Evolutionary conservation across 2,888 invertebrate genomes (phyloP).

Genomic region (Epiblema foenella): DNA sequence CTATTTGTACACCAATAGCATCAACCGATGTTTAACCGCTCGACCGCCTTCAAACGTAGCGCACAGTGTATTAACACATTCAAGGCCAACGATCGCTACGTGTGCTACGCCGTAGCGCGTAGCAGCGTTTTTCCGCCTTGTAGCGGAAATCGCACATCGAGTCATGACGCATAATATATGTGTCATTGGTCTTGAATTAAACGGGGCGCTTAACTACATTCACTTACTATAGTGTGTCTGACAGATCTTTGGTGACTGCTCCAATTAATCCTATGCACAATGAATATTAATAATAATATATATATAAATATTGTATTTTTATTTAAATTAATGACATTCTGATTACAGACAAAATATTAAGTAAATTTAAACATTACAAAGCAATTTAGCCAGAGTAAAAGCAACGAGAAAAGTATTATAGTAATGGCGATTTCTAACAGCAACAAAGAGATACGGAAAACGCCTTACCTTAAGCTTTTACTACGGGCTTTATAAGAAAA

Average conservation of each 20-base stretch:
- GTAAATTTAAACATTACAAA: not conserved
- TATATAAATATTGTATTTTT: not conserved
- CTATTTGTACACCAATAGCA: not conserved
- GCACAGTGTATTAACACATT: not conserved
- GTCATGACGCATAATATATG: no score
- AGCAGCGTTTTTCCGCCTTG: no score
- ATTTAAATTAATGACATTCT: not conserved
- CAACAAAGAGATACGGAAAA: conserved; percentile 16
- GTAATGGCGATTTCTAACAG: conserved; percentile 12
- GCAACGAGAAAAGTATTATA: not conserved
- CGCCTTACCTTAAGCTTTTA: conserved; percentile 19
- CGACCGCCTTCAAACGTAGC: not conserved
- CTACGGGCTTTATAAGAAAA: conserved; percentile 20
- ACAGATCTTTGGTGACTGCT: not conserved
- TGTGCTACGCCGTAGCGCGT: no score
- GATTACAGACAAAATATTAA: not conserved
- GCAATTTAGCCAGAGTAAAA: not conserved
- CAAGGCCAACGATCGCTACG: no score
- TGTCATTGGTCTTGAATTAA: no score
- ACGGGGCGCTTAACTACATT: no score
- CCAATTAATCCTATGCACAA: not conserved
- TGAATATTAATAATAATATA: not conserved
- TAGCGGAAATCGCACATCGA: no score
- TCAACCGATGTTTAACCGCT: not conserved
- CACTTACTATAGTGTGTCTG: no score